Base-by-base conservation (phyloP, 1,140 invertebrate genomes). In the Aphis craccivora region DNA sequence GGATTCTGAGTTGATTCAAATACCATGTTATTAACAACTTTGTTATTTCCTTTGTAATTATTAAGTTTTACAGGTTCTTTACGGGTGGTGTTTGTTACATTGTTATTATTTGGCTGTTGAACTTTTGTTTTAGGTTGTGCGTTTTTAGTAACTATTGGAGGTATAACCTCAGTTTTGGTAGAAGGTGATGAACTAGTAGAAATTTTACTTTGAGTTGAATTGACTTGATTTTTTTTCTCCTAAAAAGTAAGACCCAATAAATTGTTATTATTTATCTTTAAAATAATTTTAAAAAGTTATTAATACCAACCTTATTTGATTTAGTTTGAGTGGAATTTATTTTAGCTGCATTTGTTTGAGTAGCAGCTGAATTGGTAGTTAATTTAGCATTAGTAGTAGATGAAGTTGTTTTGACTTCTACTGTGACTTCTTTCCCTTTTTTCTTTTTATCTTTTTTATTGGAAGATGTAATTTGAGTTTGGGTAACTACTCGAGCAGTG, bases 351-450 rank as follows among this genome's bases (percentile, higher is more conserved):
- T 83, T 92, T 37, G 91, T 92, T 92, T 92, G 91, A 53, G 91
- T 92, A 51, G 91, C 60, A 84, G 91, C 67, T 84, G 91, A 92
- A 84, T 81, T 92, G 23, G 91, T 92, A 81, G 45, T 37, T 40
- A 94, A 37, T 88, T 94, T 93, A n/a, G 37, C 25, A 88, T 60
- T 88, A 43, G 93, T 37, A 60, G 93, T n/a, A 7, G 60, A 76
- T 83, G 48, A 23, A 89, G 18, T 55, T 8, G 91, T 35, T 67
- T 94, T 86, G 25, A 55, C 92, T 51, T 94, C 90, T 40, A 94
- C 94, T 43, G 94, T 91, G 18, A 94, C 96, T 94, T 97, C 97
- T 95, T 97, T 97, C 95, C 97, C 97, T 95, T 98, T 98, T 94
- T 98, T 97, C 94, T 97, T 95, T 53, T 76, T 93, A 25, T 55